Conservation (phyloP, 2,113 vertebrate genomes). For the Sinocyclocheilus grahami region DNA sequence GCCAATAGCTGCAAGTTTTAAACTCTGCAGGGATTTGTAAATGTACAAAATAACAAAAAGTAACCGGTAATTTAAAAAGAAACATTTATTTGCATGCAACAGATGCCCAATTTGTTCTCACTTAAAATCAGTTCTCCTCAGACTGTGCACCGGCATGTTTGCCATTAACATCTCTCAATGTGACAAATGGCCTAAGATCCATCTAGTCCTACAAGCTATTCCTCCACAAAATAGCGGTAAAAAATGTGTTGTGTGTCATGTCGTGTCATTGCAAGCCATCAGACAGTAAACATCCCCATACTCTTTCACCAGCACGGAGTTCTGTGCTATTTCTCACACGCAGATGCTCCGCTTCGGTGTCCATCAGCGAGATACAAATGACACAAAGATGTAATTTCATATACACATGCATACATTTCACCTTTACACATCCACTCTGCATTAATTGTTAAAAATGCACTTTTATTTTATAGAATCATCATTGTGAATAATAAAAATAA, state of each 20-base stretch:
- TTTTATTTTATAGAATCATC: not conserved
- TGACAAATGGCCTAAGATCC: slow-evolving; percentile 12
- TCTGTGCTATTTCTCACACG: not conserved
- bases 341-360: not conserved
- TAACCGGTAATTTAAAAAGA: not conserved
- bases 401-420: not conserved
- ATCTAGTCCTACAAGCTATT: not conserved
- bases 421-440: not conserved
- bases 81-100: not conserved
- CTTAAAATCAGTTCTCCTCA: slow-evolving; percentile 19
- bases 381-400: not conserved
- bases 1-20: not conserved
- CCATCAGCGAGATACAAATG: not conserved
- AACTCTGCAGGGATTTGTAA: not conserved
- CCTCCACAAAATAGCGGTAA: not conserved
- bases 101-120: slow-evolving; percentile 24
- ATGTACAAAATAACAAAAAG: slow-evolving; percentile 4
- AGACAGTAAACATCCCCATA: slow-evolving; percentile 9
- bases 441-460: not conserved
- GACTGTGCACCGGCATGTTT: slow-evolving; percentile 5
- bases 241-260: not conserved
- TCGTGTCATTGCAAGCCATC: not conserved
- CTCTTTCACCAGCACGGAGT: not conserved
- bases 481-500: not conserved
- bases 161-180: not conserved